Base-by-base conservation (phyloP, 1,140 invertebrate species). In the Dinothrombium tinctorium region DNA sequence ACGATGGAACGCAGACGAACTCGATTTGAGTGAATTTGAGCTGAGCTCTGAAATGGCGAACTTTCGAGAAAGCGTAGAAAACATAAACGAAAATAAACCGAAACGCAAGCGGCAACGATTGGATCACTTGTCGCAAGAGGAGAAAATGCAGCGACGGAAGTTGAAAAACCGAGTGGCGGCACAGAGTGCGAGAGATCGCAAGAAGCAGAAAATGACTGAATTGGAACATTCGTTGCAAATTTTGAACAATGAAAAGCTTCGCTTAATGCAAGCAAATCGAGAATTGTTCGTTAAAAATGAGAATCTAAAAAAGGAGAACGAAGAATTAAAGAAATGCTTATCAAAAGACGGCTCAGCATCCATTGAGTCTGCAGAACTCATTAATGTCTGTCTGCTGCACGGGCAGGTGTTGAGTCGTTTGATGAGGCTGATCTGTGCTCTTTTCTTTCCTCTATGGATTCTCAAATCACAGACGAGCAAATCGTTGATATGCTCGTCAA, bases 161-260 rank as follows among this genome's bases (percentile, higher is more conserved):
- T 56, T 95, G 48, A 95, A 94, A 58, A 96, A 95, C 57, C 66
- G 89, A 51, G 82, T 94, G 12, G 89, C 90, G 26, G 90, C 90
- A n/a, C 89, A 96, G 58, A 89, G 80, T 29, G 92, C 89, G 0
- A 66, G 90, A 38, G 90, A 96, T 58, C 68, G 84, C n/a, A 95
- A 95, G 54, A 94, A 94, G 57, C 77, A 77, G 0, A 74, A 74
- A 55, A 73, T 92, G 67, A 73, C 78, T 44, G 76, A 84, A 49
- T 69, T 94, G 57, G 84, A 94, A 54, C 47, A 41, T 19, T 2
- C 31, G 15, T 23, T 41, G 2, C 19, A 33, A n/a, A 5, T 1
- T 14, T 24, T 47, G 12, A 26, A 11, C n/a, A 31, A 21, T 17
- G 33, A 41, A 9, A 32, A 32, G n/a, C 5, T 5, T 6, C 29